Base-by-base conservation (phyloP, 2,797 vertebrate species). In the Tenualosa ilisha region DNA sequence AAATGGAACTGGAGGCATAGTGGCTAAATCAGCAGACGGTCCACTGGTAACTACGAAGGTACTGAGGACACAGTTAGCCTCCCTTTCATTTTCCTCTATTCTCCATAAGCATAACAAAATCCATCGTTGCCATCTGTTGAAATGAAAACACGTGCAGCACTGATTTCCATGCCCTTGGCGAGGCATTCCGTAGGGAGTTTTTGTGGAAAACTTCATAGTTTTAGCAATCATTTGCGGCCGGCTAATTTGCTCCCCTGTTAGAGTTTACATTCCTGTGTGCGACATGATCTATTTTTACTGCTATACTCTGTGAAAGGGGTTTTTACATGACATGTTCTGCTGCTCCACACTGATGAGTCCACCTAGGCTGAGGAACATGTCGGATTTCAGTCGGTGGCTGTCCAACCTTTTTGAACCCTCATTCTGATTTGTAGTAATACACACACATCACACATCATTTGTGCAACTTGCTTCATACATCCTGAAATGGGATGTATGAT, bases 101-200 rank as follows among this genome's bases (percentile, higher is more conserved):
- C 88, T 89, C 68, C 81, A 15, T 82, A 87, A 87, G 85, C 81
- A 87, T 88, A 85, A 86, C 89, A 89, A 92, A 94, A 91, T 89
- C 93, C 92, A 90, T 91, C 88, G 84, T 91, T 92, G 92, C 92
- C 94, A 93, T 95, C 93, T 94, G 94, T 93, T 95, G 91, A 86
- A 95, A 95, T 90, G 91, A 93, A 96, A 97, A 96, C 95, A 96
- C 94, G 94, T 96, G 96, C 92, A 91, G 90, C 91, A 91, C 92
- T 88, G 92, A 87, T 94, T 89, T 93, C 90, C 91, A 89, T 93
- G 92, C 92, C 93, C 93, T 94, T 93, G 92, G 93, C 94, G 91
- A 91, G 92, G 92, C 91, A 94, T 92, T 94, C 92, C 93, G 92
- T 91, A 82, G 94, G 94, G 95, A 93, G 90, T 91, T 91, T 91